Base-by-base conservation (phyloP, 2,797 vertebrate species). In the Schizopygopsis pylzovi region DNA sequence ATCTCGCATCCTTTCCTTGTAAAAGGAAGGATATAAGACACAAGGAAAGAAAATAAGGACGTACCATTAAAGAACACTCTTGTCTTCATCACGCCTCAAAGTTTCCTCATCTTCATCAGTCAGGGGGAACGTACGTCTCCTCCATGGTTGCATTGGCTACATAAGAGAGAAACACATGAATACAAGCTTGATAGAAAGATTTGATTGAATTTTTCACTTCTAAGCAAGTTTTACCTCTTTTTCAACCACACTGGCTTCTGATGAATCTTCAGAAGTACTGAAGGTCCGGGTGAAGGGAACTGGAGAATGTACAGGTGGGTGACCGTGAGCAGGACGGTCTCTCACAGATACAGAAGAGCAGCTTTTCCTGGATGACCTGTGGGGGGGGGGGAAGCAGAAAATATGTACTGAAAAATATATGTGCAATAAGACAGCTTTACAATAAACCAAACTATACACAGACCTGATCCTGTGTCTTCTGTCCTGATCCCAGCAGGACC, bases 401-500 rank as follows among this genome's bases (percentile, higher is more conserved):
- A 79, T 12, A 20, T 61, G 41, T 52, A 54, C 28, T 52, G 61
- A 20, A 52, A 18, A 67, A 25, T 52, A 45, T 6, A 49, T 39
- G 4, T 52, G 25, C 15, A 28, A 63, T 73, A 39, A 59, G n/a
- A 71, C 16, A 49, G 16, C 63, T 65, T 65, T 39, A 37, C 77
- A 39, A 49, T 52, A 71, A 77, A 65, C 15, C 73, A 22, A 43
- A 45, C 56, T 71, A 43, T 2, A 67, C 73, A 25, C 94, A 78
- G 91, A 95, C 97, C 97, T 97, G 94, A 92, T 95, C 41, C 95
- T 93, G n/a, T 92, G 93, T 92, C 91, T 95, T 92, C 91, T 95
- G 91, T 93, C 96, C 85, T 95, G 95, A 70, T 96, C 95, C 96
- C 95, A 97, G 43, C 95, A 93, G 0, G 93, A 93, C 96, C 97